Evolutionary conservation across 2,113 vertebrate genomes (phyloP).

Genomic region (Elephantulus edwardii): DNA sequence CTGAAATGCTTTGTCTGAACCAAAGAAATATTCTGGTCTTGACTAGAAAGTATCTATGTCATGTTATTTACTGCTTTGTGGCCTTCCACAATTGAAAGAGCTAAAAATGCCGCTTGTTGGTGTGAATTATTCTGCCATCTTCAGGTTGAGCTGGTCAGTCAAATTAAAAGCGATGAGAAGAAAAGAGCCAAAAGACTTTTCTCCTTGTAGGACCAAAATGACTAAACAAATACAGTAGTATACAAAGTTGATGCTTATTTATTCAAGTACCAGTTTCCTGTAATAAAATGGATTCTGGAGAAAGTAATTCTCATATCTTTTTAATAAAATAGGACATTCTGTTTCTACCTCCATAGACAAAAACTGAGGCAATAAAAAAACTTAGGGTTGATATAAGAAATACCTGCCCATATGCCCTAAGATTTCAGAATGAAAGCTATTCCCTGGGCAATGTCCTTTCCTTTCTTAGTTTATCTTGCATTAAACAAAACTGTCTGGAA

Average conservation of each 20-base stretch:
- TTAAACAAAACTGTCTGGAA: slow-evolving; percentile 79
- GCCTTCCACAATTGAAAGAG: neutral
- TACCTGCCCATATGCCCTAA: slow-evolving; percentile 62
- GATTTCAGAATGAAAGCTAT: slow-evolving; percentile 71
- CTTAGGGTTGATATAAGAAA: slow-evolving; percentile 52
- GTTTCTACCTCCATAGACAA: slow-evolving; percentile 67
- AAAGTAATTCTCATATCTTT: slow-evolving; percentile 74
- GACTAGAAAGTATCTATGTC: neutral
- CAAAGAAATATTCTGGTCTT: neutral
- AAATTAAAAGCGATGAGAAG: neutral
- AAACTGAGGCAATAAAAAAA: slow-evolving; percentile 58
- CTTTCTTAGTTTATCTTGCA: slow-evolving; percentile 72
- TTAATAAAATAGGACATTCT: slow-evolving; percentile 78
- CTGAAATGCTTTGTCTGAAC: neutral
- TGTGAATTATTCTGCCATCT: slow-evolving; percentile 78
- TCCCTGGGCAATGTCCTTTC: slow-evolving; percentile 69
- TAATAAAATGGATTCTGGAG: slow-evolving; percentile 78
- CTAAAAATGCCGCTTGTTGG: neutral
- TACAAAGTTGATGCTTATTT: slow-evolving; percentile 72
- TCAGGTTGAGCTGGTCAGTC: slow-evolving; percentile 70
- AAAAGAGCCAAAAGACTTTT: slow-evolving; percentile 54
- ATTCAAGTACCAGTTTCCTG: slow-evolving; percentile 81
- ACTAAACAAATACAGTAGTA: slow-evolving; percentile 68
- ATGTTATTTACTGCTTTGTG: neutral
- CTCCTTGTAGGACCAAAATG: slow-evolving; percentile 66